Evolutionary conservation across 2,888 invertebrate genomes (phyloP).

Genomic region (Chromoteleia sp.): DNA sequence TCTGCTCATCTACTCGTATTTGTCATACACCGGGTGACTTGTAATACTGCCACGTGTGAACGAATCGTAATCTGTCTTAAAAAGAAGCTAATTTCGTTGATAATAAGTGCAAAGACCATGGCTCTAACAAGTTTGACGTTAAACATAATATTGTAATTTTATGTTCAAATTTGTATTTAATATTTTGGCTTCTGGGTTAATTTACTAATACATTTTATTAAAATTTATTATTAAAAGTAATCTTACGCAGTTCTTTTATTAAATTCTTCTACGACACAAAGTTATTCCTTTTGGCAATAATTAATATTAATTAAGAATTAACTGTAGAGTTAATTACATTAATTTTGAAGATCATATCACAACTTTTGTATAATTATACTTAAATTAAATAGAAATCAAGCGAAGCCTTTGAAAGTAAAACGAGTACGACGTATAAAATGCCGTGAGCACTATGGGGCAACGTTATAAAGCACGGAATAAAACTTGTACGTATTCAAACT

Average conservation of each 20-base stretch:
- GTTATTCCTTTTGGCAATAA: background rate
- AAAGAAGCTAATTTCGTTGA: slow-evolving; percentile 30
- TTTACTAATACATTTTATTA: too few relatives aligned
- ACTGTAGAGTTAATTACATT: slow-evolving; percentile 17
- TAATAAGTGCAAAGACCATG: slow-evolving; percentile 24
- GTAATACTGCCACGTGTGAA: slow-evolving; percentile 44
- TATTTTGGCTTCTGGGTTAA: too few relatives aligned
- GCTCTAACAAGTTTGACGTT: too few relatives aligned
- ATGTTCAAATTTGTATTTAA: slow-evolving; percentile 1
- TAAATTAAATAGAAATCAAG: slow-evolving; percentile 9
- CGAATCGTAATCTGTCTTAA: slow-evolving; percentile 46
- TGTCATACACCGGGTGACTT: slow-evolving; percentile 74
- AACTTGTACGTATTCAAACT: too few relatives aligned
- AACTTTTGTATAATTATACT: slow-evolving; percentile 18
- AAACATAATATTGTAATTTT: slow-evolving; percentile 9
- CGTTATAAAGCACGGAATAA: too few relatives aligned
- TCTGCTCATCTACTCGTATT: slow-evolving; percentile 71
- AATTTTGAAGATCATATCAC: slow-evolving; percentile 3
- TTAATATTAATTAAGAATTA: slow-evolving; percentile 1
- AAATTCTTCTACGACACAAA: too few relatives aligned
- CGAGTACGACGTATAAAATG: background rate
- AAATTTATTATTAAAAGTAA: too few relatives aligned
- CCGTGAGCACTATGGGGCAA: slow-evolving; percentile 28
- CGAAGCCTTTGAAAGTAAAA: slow-evolving; percentile 14
- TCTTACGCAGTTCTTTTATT: too few relatives aligned